Percentiles rank a stretch among this genome's conserved stretches.
Evolutionary conservation across 2,888 invertebrate genomes (phyloP).

Genomic region (Lydus trimaculatus): DNA sequence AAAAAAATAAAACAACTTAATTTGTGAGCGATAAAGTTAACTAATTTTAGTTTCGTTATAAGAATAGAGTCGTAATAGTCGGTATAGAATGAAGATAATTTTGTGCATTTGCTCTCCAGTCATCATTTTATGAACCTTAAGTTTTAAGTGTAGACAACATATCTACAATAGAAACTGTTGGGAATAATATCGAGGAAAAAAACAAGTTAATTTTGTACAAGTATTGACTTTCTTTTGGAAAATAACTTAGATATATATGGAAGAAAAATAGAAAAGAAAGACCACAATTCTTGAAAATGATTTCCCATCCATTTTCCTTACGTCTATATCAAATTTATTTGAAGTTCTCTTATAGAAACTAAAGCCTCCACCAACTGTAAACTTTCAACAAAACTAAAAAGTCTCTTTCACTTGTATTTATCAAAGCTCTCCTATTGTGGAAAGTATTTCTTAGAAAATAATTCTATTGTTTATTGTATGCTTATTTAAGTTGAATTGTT

Average conservation of each 20-base stretch:
- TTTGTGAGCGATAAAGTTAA: background rate
- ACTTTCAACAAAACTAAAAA: no score
- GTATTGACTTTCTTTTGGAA: background rate
- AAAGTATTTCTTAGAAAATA: background rate
- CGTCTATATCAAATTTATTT: background rate
- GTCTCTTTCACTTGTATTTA: background rate
- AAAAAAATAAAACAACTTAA: background rate
- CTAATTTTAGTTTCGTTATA: no score
- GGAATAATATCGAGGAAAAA: no score
- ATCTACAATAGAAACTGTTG: slow-evolving; percentile 5
- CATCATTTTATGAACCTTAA: background rate
- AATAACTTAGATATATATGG: background rate
- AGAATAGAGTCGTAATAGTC: no score
- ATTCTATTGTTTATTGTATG: background rate
- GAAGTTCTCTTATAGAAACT: background rate
- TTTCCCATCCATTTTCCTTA: background rate
- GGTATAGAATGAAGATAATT: slow-evolving; percentile 37
- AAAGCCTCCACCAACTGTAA: background rate
- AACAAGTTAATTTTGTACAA: no score
- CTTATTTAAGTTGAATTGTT: background rate
- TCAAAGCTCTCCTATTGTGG: background rate
- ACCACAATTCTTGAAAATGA: background rate
- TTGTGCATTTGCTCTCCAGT: slow-evolving; percentile 25
- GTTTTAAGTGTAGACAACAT: background rate
- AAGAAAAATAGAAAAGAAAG: background rate